These are phyloP conservation scores for Lepidurus couesii DNA, from an alignment of 1,140 invertebrate genomes.

Conservation along the genomic window DNA sequence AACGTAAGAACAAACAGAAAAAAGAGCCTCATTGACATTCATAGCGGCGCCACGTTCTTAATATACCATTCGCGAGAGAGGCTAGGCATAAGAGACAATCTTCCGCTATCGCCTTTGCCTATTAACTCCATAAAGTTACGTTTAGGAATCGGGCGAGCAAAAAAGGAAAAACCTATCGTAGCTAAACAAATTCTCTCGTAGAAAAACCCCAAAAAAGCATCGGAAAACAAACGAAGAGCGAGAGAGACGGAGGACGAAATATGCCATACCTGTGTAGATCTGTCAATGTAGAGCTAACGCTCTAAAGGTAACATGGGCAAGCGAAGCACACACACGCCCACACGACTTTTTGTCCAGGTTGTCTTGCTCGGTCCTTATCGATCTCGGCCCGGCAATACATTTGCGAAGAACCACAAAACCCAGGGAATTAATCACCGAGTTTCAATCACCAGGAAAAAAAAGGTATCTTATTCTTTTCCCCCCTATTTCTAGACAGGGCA, in stretches of 20 bases:
- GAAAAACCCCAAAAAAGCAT: neutral
- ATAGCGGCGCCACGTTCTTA: neutral
- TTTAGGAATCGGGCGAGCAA: neutral
- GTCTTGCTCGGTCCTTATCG: constrained; percentile 1
- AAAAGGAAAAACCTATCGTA: neutral
- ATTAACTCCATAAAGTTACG: neutral
- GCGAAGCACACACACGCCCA: neutral
- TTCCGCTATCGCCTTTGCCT: neutral
- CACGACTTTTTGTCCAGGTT: neutral
- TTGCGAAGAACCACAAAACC: neutral
- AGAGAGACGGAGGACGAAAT: neutral
- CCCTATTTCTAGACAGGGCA: neutral
- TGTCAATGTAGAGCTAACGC: neutral
- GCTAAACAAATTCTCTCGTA: neutral
- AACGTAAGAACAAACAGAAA: neutral
- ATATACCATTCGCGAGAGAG: neutral
- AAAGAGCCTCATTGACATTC: constrained; percentile 6
- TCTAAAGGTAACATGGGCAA: neutral
- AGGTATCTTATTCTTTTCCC: neutral
- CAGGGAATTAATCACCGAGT: neutral
- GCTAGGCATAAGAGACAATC: neutral
- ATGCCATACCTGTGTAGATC: neutral
- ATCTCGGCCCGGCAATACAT: neutral
- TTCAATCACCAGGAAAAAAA: neutral
- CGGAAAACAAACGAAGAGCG: neutral